phyloP scores from a whole-genome alignment of 30 jellyfish, hydroid and myxozoan species.

The Catostylus mosaicus region DNA sequence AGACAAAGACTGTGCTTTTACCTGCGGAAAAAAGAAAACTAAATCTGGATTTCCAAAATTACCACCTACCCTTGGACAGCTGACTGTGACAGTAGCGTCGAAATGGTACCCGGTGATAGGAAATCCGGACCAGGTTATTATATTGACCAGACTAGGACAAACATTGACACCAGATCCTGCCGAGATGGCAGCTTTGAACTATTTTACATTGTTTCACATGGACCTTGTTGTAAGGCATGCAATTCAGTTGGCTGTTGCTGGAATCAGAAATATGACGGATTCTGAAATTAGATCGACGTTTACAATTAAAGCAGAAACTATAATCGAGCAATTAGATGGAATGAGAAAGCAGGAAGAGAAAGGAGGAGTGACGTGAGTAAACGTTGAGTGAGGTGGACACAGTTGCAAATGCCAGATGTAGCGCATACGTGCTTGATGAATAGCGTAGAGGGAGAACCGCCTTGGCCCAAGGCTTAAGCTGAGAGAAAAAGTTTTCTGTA shows the following conservation, averaged over 20 bases:
- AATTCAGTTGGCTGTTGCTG: slow-evolving; percentile 34
- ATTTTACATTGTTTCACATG: slow-evolving; percentile 46
- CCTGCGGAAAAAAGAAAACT: slow-evolving; percentile 53
- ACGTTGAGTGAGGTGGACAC: too few relatives aligned
- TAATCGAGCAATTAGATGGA: slow-evolving; percentile 35
- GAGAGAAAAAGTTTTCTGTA: too few relatives aligned
- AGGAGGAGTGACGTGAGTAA: slow-evolving; percentile 24
- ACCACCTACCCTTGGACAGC: slow-evolving; percentile 41
- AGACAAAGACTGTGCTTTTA: slow-evolving; percentile 53
- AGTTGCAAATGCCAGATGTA: too few relatives aligned
- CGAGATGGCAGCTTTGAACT: slow-evolving; percentile 25
- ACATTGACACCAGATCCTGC: slow-evolving; percentile 56
- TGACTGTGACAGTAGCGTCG: slow-evolving; percentile 39
- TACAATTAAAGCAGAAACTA: slow-evolving; percentile 1
- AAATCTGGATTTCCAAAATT: slow-evolving; percentile 40
- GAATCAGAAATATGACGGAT: slow-evolving; percentile 53
- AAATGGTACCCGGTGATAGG: slow-evolving; percentile 44
- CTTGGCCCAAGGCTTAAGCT: too few relatives aligned
- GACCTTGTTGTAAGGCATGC: slow-evolving; percentile 61
- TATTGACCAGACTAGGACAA: slow-evolving; percentile 33
- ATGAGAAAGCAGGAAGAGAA: slow-evolving; percentile 28
- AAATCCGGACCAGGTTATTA: slow-evolving; percentile 38
- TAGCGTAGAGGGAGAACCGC: too few relatives aligned
- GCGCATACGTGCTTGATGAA: too few relatives aligned
- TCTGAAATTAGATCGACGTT: slow-evolving; percentile 47